These are phyloP conservation scores for Ostrea denselamellosa DNA, from an alignment of 1,140 invertebrate genomes.

Conservation along the genomic window DNA sequence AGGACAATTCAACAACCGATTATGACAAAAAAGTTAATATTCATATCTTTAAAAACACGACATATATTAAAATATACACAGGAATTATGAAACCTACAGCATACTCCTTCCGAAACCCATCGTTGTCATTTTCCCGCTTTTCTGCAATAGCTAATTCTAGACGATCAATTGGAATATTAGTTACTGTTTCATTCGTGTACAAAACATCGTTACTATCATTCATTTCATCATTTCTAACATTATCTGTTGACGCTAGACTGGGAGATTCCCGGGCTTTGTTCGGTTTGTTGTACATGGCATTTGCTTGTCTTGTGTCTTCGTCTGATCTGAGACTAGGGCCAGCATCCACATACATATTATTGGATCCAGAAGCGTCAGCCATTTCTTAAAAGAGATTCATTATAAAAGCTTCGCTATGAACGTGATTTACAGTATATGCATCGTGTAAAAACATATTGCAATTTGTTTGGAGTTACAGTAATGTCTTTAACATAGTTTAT, in stretches of 20 bases:
- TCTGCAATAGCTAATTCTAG: background rate
- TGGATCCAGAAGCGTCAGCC: background rate
- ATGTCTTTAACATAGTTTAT: too few species aligned
- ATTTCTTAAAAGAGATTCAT: background rate
- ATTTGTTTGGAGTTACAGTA: too few species aligned
- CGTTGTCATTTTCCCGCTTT: background rate
- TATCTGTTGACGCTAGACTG: background rate
- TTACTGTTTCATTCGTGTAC: background rate
- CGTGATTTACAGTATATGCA: too few species aligned
- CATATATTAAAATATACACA: background rate
- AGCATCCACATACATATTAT: background rate
- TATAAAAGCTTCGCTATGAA: too few species aligned
- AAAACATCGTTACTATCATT: background rate
- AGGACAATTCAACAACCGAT: too few species aligned
- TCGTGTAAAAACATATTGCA: too few species aligned
- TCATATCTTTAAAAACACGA: too few species aligned
- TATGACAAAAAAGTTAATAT: too few species aligned
- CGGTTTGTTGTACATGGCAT: background rate
- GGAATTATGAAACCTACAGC: background rate
- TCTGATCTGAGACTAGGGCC: background rate
- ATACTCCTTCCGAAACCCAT: constrained; percentile 10
- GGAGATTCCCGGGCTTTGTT: background rate
- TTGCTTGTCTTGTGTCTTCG: background rate
- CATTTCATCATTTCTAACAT: background rate
- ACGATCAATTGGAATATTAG: background rate